Percentiles rank a stretch among this genome's conserved stretches.
These are phyloP conservation scores for Campoletis raptor DNA, from an alignment of 2,888 invertebrate species.

Conservation along the genomic window DNA sequence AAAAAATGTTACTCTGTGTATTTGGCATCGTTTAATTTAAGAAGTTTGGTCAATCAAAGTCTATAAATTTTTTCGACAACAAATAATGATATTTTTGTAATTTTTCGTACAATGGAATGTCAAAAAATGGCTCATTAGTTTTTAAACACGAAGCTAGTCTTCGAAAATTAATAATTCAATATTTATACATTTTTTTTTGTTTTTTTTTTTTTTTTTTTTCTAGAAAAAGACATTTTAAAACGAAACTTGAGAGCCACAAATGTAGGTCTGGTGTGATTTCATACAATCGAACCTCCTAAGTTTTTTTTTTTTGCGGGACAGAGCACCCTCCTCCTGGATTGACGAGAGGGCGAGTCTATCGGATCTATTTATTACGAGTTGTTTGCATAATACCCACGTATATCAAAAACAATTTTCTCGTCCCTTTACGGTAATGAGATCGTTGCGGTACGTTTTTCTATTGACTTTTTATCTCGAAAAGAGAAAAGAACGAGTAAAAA, in stretches of 20 bases:
- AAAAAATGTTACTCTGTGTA: too few species aligned
- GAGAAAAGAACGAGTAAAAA: neutral
- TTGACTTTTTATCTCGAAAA: slow-evolving; percentile 1
- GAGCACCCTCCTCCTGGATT: slow-evolving; percentile 16
- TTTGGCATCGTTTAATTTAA: too few species aligned
- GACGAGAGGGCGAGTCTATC: slow-evolving; percentile 36
- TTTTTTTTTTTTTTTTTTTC: neutral
- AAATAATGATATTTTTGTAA: too few species aligned
- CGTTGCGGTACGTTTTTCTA: neutral
- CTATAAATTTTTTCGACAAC: too few species aligned
- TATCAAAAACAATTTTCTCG: slow-evolving; percentile 48
- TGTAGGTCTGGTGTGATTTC: neutral
- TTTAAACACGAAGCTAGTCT: too few species aligned
- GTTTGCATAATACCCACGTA: slow-evolving; percentile 21
- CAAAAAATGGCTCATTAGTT: too few species aligned
- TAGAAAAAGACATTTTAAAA: neutral
- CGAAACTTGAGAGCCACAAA: neutral
- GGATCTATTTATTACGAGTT: slow-evolving; percentile 44
- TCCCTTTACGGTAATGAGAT: slow-evolving; percentile 4
- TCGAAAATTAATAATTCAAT: too few species aligned
- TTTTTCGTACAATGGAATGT: too few species aligned
- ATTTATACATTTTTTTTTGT: neutral
- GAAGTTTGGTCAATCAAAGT: too few species aligned
- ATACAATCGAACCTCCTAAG: neutral
- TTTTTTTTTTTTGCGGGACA: slow-evolving; percentile 10